phyloP scores from a whole-genome alignment of 35 echinoderm and acorn worm genomes.

The Eucidaris tribuloides region DNA sequence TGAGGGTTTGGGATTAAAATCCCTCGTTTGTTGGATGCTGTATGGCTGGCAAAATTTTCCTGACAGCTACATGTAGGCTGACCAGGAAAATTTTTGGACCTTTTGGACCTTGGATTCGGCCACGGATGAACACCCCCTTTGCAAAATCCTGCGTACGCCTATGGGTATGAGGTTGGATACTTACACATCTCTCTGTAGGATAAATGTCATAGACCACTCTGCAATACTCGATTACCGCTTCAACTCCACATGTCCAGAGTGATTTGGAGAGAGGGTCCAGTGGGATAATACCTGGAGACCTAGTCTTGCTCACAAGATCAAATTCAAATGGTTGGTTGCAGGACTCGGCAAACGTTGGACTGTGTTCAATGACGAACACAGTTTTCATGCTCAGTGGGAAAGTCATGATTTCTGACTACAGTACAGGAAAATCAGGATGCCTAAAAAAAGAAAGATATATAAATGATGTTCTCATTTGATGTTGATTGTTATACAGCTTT shows the following conservation, averaged over 20 bases:
- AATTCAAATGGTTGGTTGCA: conserved; percentile 84
- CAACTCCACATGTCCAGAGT: conserved; percentile 87
- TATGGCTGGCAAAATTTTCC: too few species aligned
- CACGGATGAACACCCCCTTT: too few species aligned
- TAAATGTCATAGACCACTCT: conserved; percentile 95
- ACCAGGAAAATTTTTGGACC: too few species aligned
- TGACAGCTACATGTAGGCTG: too few species aligned
- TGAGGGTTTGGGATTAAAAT: too few species aligned
- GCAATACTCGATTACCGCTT: conserved; percentile 86
- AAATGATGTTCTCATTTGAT: too few species aligned
- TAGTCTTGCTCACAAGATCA: conserved; percentile 86
- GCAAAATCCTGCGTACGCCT: too few species aligned
- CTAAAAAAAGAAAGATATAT: too few species aligned
- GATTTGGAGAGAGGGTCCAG: conserved; percentile 80
- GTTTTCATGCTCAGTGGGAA: conserved; percentile 83
- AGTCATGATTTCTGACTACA: conserved; percentile 25
- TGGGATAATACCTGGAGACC: conserved; percentile 79
- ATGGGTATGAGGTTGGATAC: background rate
- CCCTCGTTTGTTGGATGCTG: too few species aligned
- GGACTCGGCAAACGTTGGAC: conserved; percentile 70
- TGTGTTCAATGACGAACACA: conserved; percentile 88
- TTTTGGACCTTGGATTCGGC: too few species aligned
- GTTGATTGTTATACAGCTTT: too few species aligned
- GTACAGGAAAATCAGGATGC: too few species aligned
- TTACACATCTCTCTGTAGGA: conserved; percentile 73